Conservation (phyloP, 2,888 invertebrate genomes). For the Thecophora atra region DNA sequence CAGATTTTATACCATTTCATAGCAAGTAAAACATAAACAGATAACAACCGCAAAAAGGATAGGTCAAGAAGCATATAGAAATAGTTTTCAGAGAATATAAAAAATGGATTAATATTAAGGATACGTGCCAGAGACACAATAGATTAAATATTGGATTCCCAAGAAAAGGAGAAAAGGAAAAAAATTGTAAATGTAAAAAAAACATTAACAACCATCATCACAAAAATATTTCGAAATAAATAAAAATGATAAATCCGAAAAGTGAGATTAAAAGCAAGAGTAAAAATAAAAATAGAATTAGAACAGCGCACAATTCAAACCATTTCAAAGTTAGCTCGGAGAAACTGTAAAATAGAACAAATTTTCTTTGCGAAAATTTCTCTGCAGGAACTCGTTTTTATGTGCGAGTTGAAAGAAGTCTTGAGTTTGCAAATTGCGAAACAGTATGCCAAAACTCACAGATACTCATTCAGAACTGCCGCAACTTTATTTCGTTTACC, state of each 20-base stretch:
- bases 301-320: constrained; percentile 28
- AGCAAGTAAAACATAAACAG: constrained; percentile 10
- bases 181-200: neutral
- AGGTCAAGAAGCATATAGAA: neutral
- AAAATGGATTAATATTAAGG: neutral
- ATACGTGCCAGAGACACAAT: neutral
- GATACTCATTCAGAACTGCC: constrained; percentile 9
- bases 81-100: neutral
- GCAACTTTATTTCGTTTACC: constrained; percentile 3
- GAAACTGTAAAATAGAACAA: too few species aligned
- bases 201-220: neutral
- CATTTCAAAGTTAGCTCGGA: neutral
- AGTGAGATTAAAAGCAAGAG: neutral
- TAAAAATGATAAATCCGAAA: neutral
- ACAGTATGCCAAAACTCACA: neutral
- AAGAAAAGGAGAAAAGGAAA: neutral
- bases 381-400: too few species aligned
- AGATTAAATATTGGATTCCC: neutral
- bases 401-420: too few species aligned
- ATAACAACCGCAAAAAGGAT: neutral
- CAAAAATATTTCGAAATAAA: neutral
- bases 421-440: too few species aligned
- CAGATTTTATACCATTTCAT: constrained; percentile 33
- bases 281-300: neutral
- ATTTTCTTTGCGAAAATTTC: too few species aligned